Evolutionary conservation across 2,113 vertebrate genomes (phyloP).

Genomic region (Heterocephalus glaber): DNA sequence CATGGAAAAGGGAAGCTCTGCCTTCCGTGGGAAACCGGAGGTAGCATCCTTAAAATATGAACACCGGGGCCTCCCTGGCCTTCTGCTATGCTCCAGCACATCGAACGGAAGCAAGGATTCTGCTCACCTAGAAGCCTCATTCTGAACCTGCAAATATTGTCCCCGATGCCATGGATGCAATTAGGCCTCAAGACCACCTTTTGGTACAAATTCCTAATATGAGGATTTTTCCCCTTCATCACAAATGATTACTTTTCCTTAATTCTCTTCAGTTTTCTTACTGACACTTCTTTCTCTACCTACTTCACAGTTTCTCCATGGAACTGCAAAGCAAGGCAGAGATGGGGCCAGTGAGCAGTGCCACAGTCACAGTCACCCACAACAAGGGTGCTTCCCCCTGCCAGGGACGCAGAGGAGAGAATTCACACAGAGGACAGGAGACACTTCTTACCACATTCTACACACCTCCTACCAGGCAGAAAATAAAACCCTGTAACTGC

Average conservation of each 20-base stretch:
- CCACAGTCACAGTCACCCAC: background rate
- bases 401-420: background rate
- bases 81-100: background rate
- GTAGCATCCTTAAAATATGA: background rate
- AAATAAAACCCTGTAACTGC: background rate
- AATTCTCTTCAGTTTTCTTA: background rate
- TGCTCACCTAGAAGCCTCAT: rapidly evolving
- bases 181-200: background rate
- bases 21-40: background rate
- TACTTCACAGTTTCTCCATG: background rate
- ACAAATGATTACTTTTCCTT: background rate
- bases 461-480: background rate
- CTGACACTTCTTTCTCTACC: background rate
- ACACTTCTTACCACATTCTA: background rate
- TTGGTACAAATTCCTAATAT: background rate
- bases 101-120: too few relatives aligned
- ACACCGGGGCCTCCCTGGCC: background rate
- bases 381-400: background rate
- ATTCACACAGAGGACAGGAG: background rate
- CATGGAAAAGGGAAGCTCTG: background rate
- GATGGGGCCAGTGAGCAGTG: background rate
- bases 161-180: rapidly evolving
- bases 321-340: background rate
- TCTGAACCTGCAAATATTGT: rapidly evolving
- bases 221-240: background rate